These are phyloP conservation scores for Phorcus lineatus DNA, from an alignment of 2,888 invertebrate genomes.

Conservation along the genomic window DNA sequence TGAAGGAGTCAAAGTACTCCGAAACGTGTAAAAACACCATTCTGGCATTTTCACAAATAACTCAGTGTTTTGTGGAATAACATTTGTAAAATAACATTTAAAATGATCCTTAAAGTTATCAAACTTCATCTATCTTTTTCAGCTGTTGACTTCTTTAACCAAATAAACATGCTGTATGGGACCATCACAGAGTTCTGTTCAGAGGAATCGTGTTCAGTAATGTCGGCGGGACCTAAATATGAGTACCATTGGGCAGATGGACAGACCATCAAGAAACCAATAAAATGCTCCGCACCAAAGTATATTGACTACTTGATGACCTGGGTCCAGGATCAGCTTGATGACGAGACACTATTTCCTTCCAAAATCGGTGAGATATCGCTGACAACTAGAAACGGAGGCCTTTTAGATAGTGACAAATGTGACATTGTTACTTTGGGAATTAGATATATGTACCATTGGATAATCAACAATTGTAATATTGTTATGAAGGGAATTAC, in stretches of 20 bases:
- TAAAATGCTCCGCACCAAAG: slow-evolving; percentile 98
- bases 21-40: too few species aligned
- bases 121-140: slow-evolving; percentile 71
- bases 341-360: slow-evolving; percentile 98
- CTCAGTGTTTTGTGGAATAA: too few species aligned
- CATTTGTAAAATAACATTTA: too few species aligned
- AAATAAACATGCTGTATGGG: slow-evolving; percentile 99
- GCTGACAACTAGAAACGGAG: too few species aligned
- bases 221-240: slow-evolving; percentile 99
- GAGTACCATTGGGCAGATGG: slow-evolving; percentile 99
- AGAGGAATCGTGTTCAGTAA: slow-evolving; percentile 96
- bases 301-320: slow-evolving; percentile 99
- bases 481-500: too few species aligned
- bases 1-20: too few species aligned
- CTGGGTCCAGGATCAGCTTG: slow-evolving; percentile 99
- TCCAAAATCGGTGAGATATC: slow-evolving; percentile 89
- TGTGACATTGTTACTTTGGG: too few species aligned
- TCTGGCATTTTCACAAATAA: too few species aligned
- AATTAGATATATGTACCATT: too few species aligned
- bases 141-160: slow-evolving; percentile 99
- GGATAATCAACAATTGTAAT: too few species aligned
- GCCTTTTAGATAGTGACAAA: too few species aligned
- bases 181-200: slow-evolving; percentile 99
- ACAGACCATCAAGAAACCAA: slow-evolving; percentile 96
- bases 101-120: too few species aligned